Evolutionary conservation across 2,888 invertebrate genomes (phyloP), one percentile per base, ranked within the genome.

Genomic region (Phyllotreta cruciferae): DNA sequence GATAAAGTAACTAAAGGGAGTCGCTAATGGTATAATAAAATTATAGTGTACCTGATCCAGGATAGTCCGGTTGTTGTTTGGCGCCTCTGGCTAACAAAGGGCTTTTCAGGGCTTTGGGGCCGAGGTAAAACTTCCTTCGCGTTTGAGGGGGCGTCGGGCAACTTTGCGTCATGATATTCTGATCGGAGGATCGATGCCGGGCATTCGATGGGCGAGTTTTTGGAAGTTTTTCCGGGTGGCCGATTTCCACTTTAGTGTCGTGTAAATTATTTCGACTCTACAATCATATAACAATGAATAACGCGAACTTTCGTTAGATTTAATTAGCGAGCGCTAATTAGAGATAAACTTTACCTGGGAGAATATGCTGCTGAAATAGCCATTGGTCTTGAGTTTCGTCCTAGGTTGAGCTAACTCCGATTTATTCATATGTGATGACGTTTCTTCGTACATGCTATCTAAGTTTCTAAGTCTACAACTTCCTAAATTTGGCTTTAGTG

Each of bases 121-220:
- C 92, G 49, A 92, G 86, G 82, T 93, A 92, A 82, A 93, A 91
- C 81, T 90, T 88, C 80, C 91, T 88, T 72, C 92, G 86, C 7
- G 79, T 84, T 73, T 90, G 89, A 0, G 91, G 91, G 49, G 93
- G 93, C 53, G 93, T 93, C 49, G 93, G 92, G 76, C 92, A 93
- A 83, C 90, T 90, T 79, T 91, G 86, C 14, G 86, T 85, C 85
- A 87, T 86, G 79, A 82, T 87, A 80, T 70, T 84, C 82, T 82
- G 82, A 71, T 70, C 73, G 67, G 71, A 68, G 61, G 75, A 70
- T 36, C 76, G 60, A 72, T 78, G 70, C 71, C 74, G 71, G 68
- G 77, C 76, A 75, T 86, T 81, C 74, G 83, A 76, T 76, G 87
- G 88, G 6, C 86, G 85, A 2, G 87, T 86, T 75, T 86, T 87